Percentiles rank a stretch among this genome's conserved stretches.
phyloP scores from a whole-genome alignment of 2,113 vertebrate genomes.

The Protomyctophum bolini region DNA sequence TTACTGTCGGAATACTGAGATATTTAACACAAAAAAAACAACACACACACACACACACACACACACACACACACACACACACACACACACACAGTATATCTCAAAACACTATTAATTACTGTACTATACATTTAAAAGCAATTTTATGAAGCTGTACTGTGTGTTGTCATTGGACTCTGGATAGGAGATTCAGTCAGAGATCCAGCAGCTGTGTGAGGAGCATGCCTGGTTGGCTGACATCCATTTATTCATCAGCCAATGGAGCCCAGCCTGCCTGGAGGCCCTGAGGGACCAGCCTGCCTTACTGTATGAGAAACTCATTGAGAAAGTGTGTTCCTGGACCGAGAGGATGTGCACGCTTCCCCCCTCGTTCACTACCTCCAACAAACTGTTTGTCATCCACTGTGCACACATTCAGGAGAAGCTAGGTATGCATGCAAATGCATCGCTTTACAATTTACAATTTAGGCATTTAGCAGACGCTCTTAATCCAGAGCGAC shows the following conservation, averaged over 20 bases:
- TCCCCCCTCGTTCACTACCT: conserved; percentile 63
- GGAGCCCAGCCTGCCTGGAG: conserved; percentile 70
- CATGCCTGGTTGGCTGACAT: conserved; percentile 73
- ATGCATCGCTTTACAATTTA: no score
- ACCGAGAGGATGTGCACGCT: conserved; percentile 42
- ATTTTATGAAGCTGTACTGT: not conserved
- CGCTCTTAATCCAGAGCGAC: no score
- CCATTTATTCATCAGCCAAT: conserved; percentile 66
- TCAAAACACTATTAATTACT: no score
- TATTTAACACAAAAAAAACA: no score
- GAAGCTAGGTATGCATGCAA: conserved; percentile 67
- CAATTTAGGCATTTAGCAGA: no score
- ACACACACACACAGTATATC: no score
- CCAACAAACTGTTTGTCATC: conserved; percentile 75
- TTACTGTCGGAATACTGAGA: no score
- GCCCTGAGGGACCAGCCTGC: conserved; percentile 65
- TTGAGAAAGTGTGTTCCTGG: conserved; percentile 73
- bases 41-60: no score
- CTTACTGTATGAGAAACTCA: conserved; percentile 58
- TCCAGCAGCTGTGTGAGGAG: conserved; percentile 66
- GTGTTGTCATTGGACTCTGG: not conserved
- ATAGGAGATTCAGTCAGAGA: conserved; percentile 74
- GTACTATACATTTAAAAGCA: not conserved
- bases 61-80: no score
- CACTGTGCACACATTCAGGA: conserved; percentile 60